Evolutionary conservation across 1,140 invertebrate species (phyloP).

Genomic region (Drosophila orena): DNA sequence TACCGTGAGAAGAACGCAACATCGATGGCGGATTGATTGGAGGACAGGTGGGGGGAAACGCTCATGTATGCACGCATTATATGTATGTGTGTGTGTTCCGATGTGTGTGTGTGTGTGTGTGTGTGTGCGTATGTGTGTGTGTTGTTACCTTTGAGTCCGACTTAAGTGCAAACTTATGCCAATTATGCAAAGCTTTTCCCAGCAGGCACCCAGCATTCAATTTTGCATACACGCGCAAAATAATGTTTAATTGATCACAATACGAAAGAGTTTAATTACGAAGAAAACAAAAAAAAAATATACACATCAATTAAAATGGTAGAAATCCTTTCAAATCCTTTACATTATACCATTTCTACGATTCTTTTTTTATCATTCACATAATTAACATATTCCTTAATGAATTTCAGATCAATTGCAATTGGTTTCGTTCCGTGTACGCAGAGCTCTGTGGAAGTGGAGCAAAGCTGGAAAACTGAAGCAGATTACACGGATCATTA

Average conservation of each 20-base stretch:
- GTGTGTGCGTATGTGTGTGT: slow-evolving; percentile 18
- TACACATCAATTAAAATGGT: no score
- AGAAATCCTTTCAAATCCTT: no score
- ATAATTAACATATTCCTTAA: no score
- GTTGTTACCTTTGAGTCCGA: slow-evolving; percentile 59
- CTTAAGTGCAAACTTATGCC: slow-evolving; percentile 82
- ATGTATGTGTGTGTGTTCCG: not conserved
- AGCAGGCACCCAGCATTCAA: slow-evolving; percentile 26
- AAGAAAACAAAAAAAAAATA: not conserved
- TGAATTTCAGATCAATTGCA: not conserved
- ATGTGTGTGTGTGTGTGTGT: not conserved
- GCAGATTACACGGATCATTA: slow-evolving; percentile 81
- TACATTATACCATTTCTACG: no score
- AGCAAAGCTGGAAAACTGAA: slow-evolving; percentile 35
- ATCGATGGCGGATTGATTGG: slow-evolving; percentile 8
- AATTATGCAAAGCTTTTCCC: slow-evolving; percentile 73
- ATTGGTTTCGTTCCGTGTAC: slow-evolving; percentile 1
- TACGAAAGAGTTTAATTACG: no score
- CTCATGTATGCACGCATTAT: slow-evolving; percentile 15
- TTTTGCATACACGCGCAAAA: slow-evolving; percentile 16
- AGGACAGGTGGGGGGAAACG: slow-evolving; percentile 1
- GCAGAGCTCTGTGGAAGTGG: slow-evolving; percentile 4
- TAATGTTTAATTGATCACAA: no score
- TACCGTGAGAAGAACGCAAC: slow-evolving; percentile 55
- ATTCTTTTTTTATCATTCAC: no score